These are phyloP conservation scores for Schizopygopsis malacanthus DNA, from an alignment of 2,797 vertebrate genomes.

Conservation along the genomic window DNA sequence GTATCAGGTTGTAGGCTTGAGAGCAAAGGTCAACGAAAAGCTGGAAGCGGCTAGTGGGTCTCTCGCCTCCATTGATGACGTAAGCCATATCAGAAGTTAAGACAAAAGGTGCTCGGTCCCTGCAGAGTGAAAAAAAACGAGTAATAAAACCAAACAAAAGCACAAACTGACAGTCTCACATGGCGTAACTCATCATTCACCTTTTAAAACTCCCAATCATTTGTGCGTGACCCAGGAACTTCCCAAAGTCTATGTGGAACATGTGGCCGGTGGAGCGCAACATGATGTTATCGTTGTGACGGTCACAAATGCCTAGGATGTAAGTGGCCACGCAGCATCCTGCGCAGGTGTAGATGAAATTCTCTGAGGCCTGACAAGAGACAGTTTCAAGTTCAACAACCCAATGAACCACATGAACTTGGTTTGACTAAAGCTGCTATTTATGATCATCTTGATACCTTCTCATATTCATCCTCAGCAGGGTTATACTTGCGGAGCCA, in stretches of 20 bases:
- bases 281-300: conserved; percentile 99
- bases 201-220: conserved; percentile 99
- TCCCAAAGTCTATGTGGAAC: conserved; percentile 99
- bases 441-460: conserved; percentile 77
- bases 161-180: neutral
- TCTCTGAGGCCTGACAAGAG: conserved; percentile 89
- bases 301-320: conserved; percentile 95
- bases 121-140: conserved; percentile 61
- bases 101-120: conserved; percentile 96
- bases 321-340: conserved; percentile 98
- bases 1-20: conserved; percentile 96
- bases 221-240: conserved; percentile 96
- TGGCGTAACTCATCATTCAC: conserved; percentile 67
- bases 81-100: conserved; percentile 99
- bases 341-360: conserved; percentile 98
- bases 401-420: neutral
- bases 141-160: neutral
- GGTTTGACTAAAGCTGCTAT: neutral
- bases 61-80: conserved; percentile 97
- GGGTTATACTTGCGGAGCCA: conserved; percentile 98
- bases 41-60: conserved; percentile 97
- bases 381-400: neutral
- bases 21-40: conserved; percentile 97
- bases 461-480: conserved; percentile 97
- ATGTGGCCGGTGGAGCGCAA: conserved; percentile 96